Percentiles rank a stretch among this genome's conserved stretches.
Evolutionary conservation across 2,113 vertebrate genomes (phyloP).

Genomic region (Rostratula benghalensis): DNA sequence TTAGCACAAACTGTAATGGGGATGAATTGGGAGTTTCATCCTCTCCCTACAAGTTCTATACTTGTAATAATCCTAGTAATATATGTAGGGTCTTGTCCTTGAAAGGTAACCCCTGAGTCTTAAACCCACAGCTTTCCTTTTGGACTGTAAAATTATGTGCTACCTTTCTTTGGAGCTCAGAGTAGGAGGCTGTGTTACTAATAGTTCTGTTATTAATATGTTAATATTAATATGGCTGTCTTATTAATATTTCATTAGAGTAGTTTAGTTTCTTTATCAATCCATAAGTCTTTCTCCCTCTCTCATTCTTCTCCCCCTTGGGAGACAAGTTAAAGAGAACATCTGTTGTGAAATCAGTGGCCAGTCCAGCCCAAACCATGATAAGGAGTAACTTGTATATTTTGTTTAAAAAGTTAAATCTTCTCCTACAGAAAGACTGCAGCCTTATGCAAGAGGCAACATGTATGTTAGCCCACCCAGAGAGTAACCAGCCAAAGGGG

Average conservation of each 20-base stretch:
- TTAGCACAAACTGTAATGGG: neutral
- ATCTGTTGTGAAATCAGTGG: neutral
- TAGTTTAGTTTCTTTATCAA: neutral
- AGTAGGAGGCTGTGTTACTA: neutral
- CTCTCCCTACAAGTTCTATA: neutral
- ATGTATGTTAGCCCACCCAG: neutral
- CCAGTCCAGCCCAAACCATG: neutral
- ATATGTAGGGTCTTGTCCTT: neutral
- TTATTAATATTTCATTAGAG: neutral
- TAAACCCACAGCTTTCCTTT: neutral
- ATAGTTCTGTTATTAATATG: neutral
- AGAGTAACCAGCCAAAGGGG: neutral
- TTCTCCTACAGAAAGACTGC: neutral
- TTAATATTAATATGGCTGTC: neutral
- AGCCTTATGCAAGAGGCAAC: neutral
- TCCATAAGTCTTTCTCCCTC: neutral
- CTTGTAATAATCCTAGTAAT: neutral
- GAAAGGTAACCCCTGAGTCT: neutral
- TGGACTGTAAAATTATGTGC: neutral
- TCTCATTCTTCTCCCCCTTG: neutral
- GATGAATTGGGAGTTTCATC: neutral
- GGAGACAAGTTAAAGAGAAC: neutral
- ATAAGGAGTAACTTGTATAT: neutral
- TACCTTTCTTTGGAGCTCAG: neutral
- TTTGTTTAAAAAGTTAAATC: neutral